These are phyloP conservation scores for Mastomys coucha DNA, from an alignment of 2,113 vertebrate species.

Conservation along the genomic window DNA sequence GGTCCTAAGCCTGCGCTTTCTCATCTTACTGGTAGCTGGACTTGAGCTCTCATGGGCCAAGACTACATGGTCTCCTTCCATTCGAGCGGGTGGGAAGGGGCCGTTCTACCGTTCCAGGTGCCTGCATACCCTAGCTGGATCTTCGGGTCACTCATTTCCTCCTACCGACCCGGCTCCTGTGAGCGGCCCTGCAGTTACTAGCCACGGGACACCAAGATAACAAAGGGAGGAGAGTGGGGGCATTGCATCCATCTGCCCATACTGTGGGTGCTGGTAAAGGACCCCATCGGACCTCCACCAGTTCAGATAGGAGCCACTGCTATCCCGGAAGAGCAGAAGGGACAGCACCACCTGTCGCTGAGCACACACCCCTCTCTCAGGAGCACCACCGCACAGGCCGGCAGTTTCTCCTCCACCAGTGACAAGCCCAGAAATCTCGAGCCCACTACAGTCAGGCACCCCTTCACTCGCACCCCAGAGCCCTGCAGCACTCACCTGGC, in stretches of 20 bases:
- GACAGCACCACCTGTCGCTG: slow-evolving; percentile 2
- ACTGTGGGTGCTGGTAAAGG: not conserved
- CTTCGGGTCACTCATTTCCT: not conserved
- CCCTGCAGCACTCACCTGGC: slow-evolving; percentile 88
- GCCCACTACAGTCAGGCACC: not conserved
- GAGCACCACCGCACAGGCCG: not conserved
- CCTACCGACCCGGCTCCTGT: not conserved
- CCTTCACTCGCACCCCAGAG: not conserved
- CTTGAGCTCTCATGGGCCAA: not conserved
- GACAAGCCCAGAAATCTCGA: not conserved
- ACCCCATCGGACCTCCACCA: not conserved
- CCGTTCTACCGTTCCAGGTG: not conserved
- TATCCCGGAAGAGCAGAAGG: not conserved
- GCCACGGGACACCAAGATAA: not conserved
- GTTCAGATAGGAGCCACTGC: not conserved
- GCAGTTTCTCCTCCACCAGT: not conserved
- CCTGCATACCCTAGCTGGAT: not conserved
- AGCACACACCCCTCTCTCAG: not conserved
- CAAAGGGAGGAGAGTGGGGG: not conserved
- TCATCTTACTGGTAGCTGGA: not conserved
- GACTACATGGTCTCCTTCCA: not conserved
- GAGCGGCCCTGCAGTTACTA: not conserved
- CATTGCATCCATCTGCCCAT: not conserved
- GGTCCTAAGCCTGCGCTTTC: not conserved
- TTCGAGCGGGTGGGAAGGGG: not conserved